Evolutionary conservation across 1,140 invertebrate genomes (phyloP).

Genomic region (Sycophila sp.): DNA sequence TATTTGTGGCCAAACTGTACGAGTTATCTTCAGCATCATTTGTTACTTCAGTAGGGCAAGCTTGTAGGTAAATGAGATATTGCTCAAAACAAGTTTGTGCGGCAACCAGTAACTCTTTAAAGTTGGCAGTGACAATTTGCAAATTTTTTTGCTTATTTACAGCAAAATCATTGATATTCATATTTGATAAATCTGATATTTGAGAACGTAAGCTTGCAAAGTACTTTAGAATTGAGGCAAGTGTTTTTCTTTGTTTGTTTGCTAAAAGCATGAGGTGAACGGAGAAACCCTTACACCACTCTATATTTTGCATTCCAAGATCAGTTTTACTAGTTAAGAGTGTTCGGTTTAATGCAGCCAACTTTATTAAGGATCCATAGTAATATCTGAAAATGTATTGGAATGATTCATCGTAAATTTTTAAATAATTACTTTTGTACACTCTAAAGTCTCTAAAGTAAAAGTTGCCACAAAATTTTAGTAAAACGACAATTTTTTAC

Average conservation of each 20-base stretch:
- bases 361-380: constrained; percentile 75
- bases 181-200: constrained; percentile 46
- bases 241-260: constrained; percentile 62
- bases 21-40: constrained; percentile 50
- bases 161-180: constrained; percentile 36
- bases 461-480: no score
- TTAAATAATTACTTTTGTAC: background rate
- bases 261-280: constrained; percentile 74
- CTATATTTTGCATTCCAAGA: constrained; percentile 81
- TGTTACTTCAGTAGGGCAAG: constrained; percentile 68
- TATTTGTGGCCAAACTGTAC: constrained; percentile 44
- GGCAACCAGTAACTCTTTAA: constrained; percentile 66
- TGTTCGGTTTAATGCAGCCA: constrained; percentile 73
- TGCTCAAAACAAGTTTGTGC: constrained; percentile 69
- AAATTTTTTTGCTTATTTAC: constrained; percentile 41
- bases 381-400: constrained; percentile 48
- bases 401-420: background rate
- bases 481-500: no score
- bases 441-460: no score
- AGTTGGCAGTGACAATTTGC: constrained; percentile 47
- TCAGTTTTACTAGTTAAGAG: constrained; percentile 78
- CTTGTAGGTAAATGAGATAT: constrained; percentile 69
- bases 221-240: constrained; percentile 54
- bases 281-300: constrained; percentile 85
- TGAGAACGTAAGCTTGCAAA: constrained; percentile 57